Evolutionary conservation across 1,140 invertebrate genomes (phyloP), one percentile per base, ranked within the genome.

Genomic region (Lepidurus arcticus): DNA sequence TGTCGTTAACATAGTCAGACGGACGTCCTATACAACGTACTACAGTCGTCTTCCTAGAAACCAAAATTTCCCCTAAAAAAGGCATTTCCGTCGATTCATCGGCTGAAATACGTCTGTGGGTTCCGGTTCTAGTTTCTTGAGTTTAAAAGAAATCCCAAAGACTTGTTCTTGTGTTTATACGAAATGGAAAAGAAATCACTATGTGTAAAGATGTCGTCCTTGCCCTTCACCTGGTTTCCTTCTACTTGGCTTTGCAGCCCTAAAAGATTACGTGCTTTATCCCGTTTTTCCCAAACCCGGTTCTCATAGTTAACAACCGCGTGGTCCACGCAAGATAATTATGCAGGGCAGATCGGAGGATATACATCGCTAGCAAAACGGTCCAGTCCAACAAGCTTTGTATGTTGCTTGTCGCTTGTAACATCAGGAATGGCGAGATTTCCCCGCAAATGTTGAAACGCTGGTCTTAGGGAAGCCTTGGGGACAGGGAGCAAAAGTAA

Each of bases 381-480:
- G 4, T 3, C 34, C 34, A 4, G 34, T 34, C 34, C 3, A 34
- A 34, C 34, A 34, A 34, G 34, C 34, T 34, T 4, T 26, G 26
- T 34, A 1, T 75, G 26, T 75, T 75, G 24, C 24, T 75, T 16
- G 74, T 34, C 26, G 42, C 74, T 75, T 42, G 26, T 75, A 75
- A 75, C 42, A 42, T 34, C 26, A 5, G 26, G 3, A 5, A 75
- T 75, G 24, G 24, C 65, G 24, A 3, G 24, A 73, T 24, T 73
- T 73, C 24, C 65, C 65, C 3, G 65, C 34, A 34, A 34, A 34
- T 34, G 2, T 34, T 34, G 9, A 65, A 65, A 65, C 21, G 6
- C 6, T n/a, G 21, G 21, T 65, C 53, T 65, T 65, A n/a, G 7
- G 21, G 53, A 65, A 34, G 16, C 13, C 53, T 16, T 65, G 53